Conservation (phyloP, 2,888 invertebrate genomes). For the Odontocolon sp. region DNA sequence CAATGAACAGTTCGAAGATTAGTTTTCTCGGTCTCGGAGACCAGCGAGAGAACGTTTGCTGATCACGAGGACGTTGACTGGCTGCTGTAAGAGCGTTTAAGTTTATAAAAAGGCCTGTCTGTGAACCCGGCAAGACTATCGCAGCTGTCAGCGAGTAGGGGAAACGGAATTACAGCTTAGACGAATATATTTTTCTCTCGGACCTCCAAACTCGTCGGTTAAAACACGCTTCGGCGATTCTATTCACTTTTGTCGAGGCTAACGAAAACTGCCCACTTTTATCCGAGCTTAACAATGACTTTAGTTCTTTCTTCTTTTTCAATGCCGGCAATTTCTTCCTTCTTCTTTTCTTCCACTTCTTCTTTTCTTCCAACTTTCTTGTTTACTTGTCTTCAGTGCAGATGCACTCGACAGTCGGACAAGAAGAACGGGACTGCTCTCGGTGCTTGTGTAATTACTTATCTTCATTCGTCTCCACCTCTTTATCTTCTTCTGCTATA, state of each 20-base stretch:
- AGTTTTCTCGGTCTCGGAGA: not conserved
- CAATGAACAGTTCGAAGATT: not conserved
- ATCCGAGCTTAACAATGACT: not conserved
- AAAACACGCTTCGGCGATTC: too few relatives aligned
- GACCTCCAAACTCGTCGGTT: too few relatives aligned
- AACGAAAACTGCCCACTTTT: constrained; percentile 7
- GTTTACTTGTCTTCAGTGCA: not conserved
- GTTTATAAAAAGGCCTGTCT: constrained; percentile 19
- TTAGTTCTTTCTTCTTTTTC: too few relatives aligned
- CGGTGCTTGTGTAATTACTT: too few relatives aligned
- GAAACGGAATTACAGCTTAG: constrained; percentile 35
- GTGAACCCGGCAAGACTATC: not conserved
- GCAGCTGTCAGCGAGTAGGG: constrained; percentile 14
- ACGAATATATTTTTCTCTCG: constrained; percentile 14
- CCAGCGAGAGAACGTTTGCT: not conserved
- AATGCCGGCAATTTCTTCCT: not conserved
- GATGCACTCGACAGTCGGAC: too few relatives aligned
- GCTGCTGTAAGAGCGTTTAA: constrained; percentile 26
- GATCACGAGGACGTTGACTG: constrained; percentile 41
- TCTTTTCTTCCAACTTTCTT: not conserved
- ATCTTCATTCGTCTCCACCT: too few relatives aligned
- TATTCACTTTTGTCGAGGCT: not conserved
- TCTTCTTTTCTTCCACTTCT: not conserved
- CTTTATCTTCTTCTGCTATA: not conserved
- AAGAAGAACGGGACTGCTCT: too few relatives aligned